Percentiles rank a stretch among this genome's conserved stretches.
These are phyloP conservation scores for Nemoura dubitans DNA, from an alignment of 2,888 invertebrate species.

Conservation along the genomic window DNA sequence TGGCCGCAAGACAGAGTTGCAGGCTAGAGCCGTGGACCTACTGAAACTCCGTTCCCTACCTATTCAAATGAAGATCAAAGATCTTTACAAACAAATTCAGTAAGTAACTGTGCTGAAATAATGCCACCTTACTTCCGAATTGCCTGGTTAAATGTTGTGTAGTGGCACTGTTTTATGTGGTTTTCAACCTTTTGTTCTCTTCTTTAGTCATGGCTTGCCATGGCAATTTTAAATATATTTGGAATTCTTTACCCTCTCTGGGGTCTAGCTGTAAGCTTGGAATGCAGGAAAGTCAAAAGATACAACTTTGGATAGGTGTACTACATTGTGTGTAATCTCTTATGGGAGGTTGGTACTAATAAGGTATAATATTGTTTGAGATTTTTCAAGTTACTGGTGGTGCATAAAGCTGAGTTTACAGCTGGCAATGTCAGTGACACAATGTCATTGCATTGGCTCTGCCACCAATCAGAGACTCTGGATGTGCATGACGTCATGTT, in stretches of 20 bases:
- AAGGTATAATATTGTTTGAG: too few species aligned
- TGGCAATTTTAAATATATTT: too few species aligned
- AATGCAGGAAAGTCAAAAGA: slow-evolving; percentile 17
- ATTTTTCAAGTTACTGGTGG: too few species aligned
- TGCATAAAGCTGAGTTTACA: too few species aligned
- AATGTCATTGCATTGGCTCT: too few species aligned
- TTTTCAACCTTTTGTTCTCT: not conserved
- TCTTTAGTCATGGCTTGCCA: not conserved
- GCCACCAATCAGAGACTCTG: too few species aligned
- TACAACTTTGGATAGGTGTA: not conserved
- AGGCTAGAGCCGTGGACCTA: slow-evolving; percentile 76
- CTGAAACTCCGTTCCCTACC: slow-evolving; percentile 72
- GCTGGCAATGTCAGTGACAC: too few species aligned
- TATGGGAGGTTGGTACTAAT: too few species aligned
- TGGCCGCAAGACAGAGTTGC: slow-evolving; percentile 82
- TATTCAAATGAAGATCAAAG: slow-evolving; percentile 71
- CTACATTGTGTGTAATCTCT: too few species aligned
- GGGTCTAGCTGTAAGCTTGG: not conserved
- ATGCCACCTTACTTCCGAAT: slow-evolving; percentile 18
- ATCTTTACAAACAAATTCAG: slow-evolving; percentile 73
- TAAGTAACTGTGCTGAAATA: slow-evolving; percentile 59
- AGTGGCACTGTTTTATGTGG: not conserved
- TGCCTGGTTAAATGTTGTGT: not conserved
- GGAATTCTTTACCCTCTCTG: not conserved
- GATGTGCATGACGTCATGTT: too few species aligned